Base-by-base conservation (phyloP, 2,113 vertebrate genomes). In the Amphilophus citrinellus region DNA sequence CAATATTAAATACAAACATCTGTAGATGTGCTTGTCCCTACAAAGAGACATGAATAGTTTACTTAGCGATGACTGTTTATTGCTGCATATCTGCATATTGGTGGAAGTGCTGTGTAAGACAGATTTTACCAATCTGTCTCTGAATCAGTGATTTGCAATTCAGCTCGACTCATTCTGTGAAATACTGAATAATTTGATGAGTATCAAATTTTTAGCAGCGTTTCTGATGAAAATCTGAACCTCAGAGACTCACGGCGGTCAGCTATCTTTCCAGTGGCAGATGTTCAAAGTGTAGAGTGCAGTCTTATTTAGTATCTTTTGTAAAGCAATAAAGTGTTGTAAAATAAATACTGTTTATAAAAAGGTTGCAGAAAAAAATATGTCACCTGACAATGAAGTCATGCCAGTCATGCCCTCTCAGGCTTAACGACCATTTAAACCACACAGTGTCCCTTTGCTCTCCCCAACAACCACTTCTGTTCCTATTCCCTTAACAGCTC, bases 111-210 rank as follows among this genome's bases (percentile, higher is more conserved):
- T 58, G 79, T 8, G 86, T 57, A 47, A 63, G 85, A 61, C 62
- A 83, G 84, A 87, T 91, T 88, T 60, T 13, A 37, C 32, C 83
- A 90, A 81, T 90, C 85, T 90, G 84, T 84, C 79, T 62, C 66
- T 53, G 76, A 84, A 84, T 87, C 10, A 58, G 50, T 22, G 63
- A 87, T 86, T 90, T 85, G 71, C 79, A 84, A 90, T 92, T 93
- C 88, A 86, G 59, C 71, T 83, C 13, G 80, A 91, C 44, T 80
- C 84, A 66, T 42, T 79, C 59, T 82, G 84, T 88, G 89, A 93
- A 89, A 84, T 10, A 68, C 83, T 82, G 81, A 91, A 22, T 87
- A 62, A 87, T 81, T 87, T 75, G 58, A 78, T 73, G 84, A 79
- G 57, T 10, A 83, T 37, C 35, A 3, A 0, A 27, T 50, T 5